Conservation (phyloP, 2,797 vertebrate species). For the Ceryle rudis region DNA sequence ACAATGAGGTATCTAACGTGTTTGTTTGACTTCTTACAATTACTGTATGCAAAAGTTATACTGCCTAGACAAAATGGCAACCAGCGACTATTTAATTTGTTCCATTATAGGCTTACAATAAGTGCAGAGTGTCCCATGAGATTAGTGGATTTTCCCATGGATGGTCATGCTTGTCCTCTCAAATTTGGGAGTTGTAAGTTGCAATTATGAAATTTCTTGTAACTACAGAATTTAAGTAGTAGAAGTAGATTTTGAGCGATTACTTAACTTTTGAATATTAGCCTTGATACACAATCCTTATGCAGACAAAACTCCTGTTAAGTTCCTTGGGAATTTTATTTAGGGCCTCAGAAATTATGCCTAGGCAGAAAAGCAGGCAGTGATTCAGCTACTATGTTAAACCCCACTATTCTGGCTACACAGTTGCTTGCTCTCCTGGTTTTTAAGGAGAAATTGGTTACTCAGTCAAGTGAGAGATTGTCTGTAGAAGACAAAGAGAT, state of each 20-base stretch:
- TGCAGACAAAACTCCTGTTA: conserved; percentile 64
- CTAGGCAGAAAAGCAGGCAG: not conserved
- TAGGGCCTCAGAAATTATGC: not conserved
- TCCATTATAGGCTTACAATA: conserved; percentile 92
- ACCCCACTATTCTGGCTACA: not conserved
- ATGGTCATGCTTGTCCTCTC: conserved; percentile 96
- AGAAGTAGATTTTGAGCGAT: conserved; percentile 48
- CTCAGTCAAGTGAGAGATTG: not conserved
- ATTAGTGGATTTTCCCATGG: conserved; percentile 98
- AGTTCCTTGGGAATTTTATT: not conserved
- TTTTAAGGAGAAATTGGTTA: not conserved
- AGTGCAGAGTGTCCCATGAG: conserved; percentile 98
- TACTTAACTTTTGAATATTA: conserved; percentile 14
- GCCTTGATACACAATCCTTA: conserved; percentile 20
- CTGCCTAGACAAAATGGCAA: conserved; percentile 60
- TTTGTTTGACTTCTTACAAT: conserved; percentile 19
- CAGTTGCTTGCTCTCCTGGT: not conserved
- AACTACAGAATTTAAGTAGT: conserved; percentile 54
- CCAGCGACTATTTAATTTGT: conserved; percentile 72
- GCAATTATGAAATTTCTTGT: conserved; percentile 68
- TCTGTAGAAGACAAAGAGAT: not conserved
- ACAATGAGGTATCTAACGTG: conserved; percentile 91
- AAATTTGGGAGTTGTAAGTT: conserved; percentile 99
- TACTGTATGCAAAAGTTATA: conserved; percentile 59
- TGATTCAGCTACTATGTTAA: not conserved